Conservation (phyloP, 2,888 invertebrate genomes). For the Epinotia brunnichana region DNA sequence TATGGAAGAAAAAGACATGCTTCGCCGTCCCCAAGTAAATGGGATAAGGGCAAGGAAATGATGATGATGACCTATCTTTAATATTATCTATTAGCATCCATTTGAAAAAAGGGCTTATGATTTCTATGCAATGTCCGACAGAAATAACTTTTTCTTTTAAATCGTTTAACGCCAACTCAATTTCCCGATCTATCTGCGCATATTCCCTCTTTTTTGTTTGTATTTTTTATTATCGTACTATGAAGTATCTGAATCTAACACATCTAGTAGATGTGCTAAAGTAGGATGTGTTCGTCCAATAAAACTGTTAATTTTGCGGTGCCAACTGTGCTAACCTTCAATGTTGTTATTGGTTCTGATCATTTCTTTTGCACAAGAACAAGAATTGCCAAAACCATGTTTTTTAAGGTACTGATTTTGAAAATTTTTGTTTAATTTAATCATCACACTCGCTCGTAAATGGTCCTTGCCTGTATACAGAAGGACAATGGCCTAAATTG, state of each 20-base stretch:
- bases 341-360: conserved; percentile 18
- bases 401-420: conserved; percentile 26
- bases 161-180: conserved; percentile 16
- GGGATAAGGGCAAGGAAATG: too few species aligned
- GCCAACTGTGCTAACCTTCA: conserved; percentile 16
- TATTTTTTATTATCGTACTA: conserved; percentile 4
- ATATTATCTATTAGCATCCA: neutral
- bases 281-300: conserved; percentile 29
- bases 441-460: neutral
- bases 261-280: conserved; percentile 21
- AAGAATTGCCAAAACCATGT: conserved; percentile 25
- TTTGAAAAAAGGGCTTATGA: conserved; percentile 16
- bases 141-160: conserved; percentile 16
- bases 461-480: too few species aligned
- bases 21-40: too few species aligned
- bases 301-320: conserved; percentile 17
- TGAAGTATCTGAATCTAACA: conserved; percentile 12
- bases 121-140: conserved; percentile 16
- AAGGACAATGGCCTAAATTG: too few species aligned
- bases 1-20: too few species aligned
- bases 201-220: conserved; percentile 13
- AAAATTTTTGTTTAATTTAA: conserved; percentile 17
- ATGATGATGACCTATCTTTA: too few species aligned
- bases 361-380: conserved; percentile 20
- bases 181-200: conserved; percentile 16